Base-by-base conservation (phyloP, 2,888 invertebrate species). In the Trichopoda pennipes region DNA sequence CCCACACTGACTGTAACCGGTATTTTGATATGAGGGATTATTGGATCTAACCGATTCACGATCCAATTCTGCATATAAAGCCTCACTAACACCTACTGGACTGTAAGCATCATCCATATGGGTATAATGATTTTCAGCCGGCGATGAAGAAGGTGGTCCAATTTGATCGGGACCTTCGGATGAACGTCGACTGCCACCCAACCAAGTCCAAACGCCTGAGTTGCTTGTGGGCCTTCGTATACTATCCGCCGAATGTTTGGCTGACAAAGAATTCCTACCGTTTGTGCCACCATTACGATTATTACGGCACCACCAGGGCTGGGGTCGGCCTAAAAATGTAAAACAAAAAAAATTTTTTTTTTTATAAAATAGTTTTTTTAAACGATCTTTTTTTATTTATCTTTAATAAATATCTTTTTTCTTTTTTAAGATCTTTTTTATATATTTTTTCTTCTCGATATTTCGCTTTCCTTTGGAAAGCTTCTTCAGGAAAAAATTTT, bases 51-150 rank as follows among this genome's bases (percentile, higher is more conserved):
- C 91, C 35, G 91, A 90, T 88, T 94, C 94, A 60, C 94, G 92
- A 89, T 95, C 95, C 85, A 95, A 90, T 90, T 95, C 95, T 9
- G 95, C 94, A 88, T 95, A 95, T 17, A 95, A 92, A 0, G 94
- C 94, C 87, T 94, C 94, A 86, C 94, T 94, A 6, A 91, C 89
- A 14, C 92, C 92, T 19, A 92, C 92, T 84, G 92, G 92, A 88
- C 92, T 92, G 86, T 93, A 93, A 16, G 92, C 93, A 86, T 93
- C 94, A 84, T 94, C 94, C 93, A 94, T 94, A 88, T 94, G 94
- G 8, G 94, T 95, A 89, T 95, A 95, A 88, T 95, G 94, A 88
- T 95, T 95, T 90, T 94, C 94, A 16, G 93, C 94, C 1, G 92
- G 92, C 23, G 92, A 92, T 56, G 92, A 90, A 16, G 92, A 92